Evolutionary conservation across 2,113 vertebrate genomes (phyloP).

Genomic region (Emydura subglobosa): DNA sequence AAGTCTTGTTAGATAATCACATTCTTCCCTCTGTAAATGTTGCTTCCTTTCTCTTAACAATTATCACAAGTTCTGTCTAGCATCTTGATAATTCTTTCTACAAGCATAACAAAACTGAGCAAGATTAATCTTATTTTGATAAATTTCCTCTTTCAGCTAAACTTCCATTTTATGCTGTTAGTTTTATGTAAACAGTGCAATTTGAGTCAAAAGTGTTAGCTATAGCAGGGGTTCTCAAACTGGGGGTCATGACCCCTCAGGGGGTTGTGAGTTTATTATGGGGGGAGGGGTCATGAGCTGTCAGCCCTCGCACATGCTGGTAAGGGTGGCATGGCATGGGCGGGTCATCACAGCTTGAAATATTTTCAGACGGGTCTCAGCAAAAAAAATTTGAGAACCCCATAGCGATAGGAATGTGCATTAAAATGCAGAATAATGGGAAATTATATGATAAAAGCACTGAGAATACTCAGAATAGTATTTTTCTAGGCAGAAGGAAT

Average conservation of each 20-base stretch:
- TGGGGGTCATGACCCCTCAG: no score
- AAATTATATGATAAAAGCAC: not conserved
- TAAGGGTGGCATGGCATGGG: no score
- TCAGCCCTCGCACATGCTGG: no score
- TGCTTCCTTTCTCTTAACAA: not conserved
- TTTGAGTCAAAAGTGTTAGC: conserved; percentile 11
- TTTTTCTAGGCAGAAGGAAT: not conserved
- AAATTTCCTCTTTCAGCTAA: not conserved
- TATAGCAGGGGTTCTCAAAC: not conserved
- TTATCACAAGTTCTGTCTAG: not conserved
- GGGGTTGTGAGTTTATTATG: no score
- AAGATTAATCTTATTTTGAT: not conserved
- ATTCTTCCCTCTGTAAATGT: not conserved
- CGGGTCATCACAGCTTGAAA: no score
- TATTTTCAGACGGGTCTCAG: no score
- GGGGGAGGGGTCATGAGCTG: no score
- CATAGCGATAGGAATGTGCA: not conserved
- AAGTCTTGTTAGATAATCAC: not conserved
- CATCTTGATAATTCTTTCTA: not conserved
- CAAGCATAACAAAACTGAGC: not conserved
- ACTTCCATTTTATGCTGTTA: not conserved
- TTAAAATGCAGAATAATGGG: not conserved
- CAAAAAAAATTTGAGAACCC: no score
- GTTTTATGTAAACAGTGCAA: not conserved
- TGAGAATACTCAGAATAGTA: not conserved